phyloP scores from a whole-genome alignment of 2,888 invertebrate genomes.

The Girardia tigrina region DNA sequence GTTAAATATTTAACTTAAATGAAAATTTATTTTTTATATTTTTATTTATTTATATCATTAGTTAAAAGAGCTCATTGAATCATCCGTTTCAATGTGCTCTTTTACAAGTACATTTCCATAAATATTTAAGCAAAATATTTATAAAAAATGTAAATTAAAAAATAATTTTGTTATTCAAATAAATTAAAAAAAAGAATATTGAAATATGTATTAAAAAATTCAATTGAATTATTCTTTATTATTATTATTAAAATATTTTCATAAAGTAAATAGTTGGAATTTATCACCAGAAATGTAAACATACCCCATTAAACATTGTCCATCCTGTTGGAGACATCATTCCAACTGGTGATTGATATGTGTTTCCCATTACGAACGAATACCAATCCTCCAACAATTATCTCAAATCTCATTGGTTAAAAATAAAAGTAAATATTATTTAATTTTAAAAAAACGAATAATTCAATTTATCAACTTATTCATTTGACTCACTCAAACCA shows the following conservation, averaged over 20 bases:
- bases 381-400: not conserved
- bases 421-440: not conserved
- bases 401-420: not conserved
- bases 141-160: too few relatives aligned
- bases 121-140: too few relatives aligned
- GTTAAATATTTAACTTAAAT: too few relatives aligned
- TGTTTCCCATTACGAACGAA: not conserved
- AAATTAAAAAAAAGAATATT: too few relatives aligned
- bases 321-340: constrained; percentile 5
- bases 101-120: too few relatives aligned
- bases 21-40: too few relatives aligned
- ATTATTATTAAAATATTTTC: constrained; percentile 11
- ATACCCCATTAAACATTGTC: not conserved
- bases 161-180: too few relatives aligned
- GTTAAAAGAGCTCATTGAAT: too few relatives aligned
- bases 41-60: too few relatives aligned
- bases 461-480: not conserved
- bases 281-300: constrained; percentile 15
- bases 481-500: not conserved
- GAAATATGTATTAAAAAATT: too few relatives aligned
- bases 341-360: not conserved
- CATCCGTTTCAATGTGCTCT: too few relatives aligned
- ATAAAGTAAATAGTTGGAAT: constrained; percentile 10
- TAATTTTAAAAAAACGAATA: not conserved
- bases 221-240: not conserved